Base-by-base conservation (phyloP, 2,888 invertebrate genomes). In the Globia sparganii region DNA sequence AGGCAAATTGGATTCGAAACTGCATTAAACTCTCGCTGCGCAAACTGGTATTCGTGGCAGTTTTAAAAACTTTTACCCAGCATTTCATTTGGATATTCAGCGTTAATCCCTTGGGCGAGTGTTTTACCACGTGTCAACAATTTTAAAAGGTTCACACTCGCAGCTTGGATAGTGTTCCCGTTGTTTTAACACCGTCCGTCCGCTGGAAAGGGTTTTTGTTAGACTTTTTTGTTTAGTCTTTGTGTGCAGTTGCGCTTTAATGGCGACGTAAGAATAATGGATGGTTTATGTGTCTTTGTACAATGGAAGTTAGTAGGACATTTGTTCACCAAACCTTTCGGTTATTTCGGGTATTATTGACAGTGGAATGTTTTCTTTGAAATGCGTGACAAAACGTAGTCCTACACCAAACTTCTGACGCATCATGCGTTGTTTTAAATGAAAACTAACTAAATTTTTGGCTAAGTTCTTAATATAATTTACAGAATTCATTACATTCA, bases 41-140 rank as follows among this genome's bases (percentile, higher is more conserved):
- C 53, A 53, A 73, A 71, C 61, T 73, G 49, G 62, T 71, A 83
- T 78, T 78, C 61, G 18, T 37, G 74, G 53, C 65, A 56, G 64
- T 77, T 72, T 77, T 37, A 46, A 76, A 71, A 79, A 64, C 21
- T 64, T 74, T 83, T 64, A 34, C 8, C 53, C 61, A 11, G 40
- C 58, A 40, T 75, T 84, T 78, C 70, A 83, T 69, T 81, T 65
- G 72, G 37, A 64, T 75, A 81, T 67, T 62, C 67, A 61, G 43
- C 53, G 15, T 49, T 85, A 85, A 87, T 72, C 87, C 74, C 15
- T 37, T 53, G 68, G 58, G 13, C 58, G 49, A 21, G 69, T 18
- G 75, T 79, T 86, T 43, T 37, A 49, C 79, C 84, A 74, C 76
- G 80, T 81, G 86, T 84, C 81, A 83, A 83, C 83, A 84, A 71